Evolutionary conservation across 2,113 vertebrate genomes (phyloP), one percentile per base, ranked within the genome.

Genomic region (Nematolebias whitei): DNA sequence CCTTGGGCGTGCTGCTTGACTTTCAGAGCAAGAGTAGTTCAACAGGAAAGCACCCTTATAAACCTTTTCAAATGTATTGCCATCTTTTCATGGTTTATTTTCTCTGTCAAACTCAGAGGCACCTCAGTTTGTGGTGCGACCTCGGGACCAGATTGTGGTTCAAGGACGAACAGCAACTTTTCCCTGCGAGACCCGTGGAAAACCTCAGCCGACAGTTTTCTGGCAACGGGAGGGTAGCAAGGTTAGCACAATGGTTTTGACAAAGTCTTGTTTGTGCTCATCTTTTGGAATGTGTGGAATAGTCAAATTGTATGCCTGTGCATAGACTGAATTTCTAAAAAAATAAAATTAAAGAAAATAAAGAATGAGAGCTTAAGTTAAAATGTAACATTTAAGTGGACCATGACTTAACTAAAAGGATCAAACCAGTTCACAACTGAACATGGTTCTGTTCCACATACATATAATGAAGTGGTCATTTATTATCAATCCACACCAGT

Each of bases 171-270:
- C 94, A 2, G 95, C 96, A 63, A 96, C 93, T 56, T 99, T 99
- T 90, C 96, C 96, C 68, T 99, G 98, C 82, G 96, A 97, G 93
- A 98, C 98, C 43, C 96, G 95, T 85, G 97, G 97, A 69, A 99
- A 99, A 84, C 97, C 97, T 44, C 98, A 98, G 68, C 98, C 98
- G 47, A 96, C 97, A 53, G 96, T 99, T 68, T 99, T 99, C 91
- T 99, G 98, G 98, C 98, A 99, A 82, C 95, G 95, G 79, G 98
- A 99, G 86, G 98, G 96, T 65, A 98, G 95, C 72, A 96, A 99
- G 96, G 98, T 99, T 80, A 87, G 88, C 20, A 60, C 1, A 50
- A 38, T 13, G 26, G n/a, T 35, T 83, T 72, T n/a, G 49, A 39
- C 19, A 7, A 47, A 24, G 26, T 2, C 13, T 16, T 60, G n/a